Conservation (phyloP, 2,113 vertebrate genomes). For the Leptobrachium ailaonicum region DNA sequence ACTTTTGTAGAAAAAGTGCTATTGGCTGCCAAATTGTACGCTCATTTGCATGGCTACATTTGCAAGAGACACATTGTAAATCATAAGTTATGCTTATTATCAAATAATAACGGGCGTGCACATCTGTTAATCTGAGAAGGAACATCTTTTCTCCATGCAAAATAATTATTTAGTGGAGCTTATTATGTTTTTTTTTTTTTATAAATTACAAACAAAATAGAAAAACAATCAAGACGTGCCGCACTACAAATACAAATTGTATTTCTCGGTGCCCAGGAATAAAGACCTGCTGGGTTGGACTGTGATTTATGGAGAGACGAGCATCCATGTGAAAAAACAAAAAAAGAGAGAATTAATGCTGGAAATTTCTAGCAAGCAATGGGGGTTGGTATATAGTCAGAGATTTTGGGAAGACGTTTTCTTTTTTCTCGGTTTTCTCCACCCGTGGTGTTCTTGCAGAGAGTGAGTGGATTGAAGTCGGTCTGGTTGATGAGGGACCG, state of each 20-base stretch:
- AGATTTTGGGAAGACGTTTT: no score
- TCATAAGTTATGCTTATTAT: slow-evolving; percentile 37
- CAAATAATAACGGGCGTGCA: slow-evolving; percentile 33
- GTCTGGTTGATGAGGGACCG: no score
- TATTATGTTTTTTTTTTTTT: slow-evolving; percentile 25
- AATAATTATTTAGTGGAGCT: slow-evolving; percentile 46
- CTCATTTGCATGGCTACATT: slow-evolving; percentile 37
- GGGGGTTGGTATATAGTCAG: background rate
- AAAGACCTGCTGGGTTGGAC: background rate
- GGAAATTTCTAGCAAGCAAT: slow-evolving; percentile 3
- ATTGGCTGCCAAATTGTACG: slow-evolving; percentile 35
- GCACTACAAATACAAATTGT: background rate
- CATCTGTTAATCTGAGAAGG: slow-evolving; percentile 32
- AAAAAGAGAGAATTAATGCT: background rate
- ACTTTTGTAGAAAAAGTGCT: slow-evolving; percentile 31
- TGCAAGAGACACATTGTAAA: slow-evolving; percentile 43
- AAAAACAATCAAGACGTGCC: slow-evolving; percentile 23
- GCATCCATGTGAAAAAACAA: slow-evolving; percentile 3
- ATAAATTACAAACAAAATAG: slow-evolving; percentile 36
- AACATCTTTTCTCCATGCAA: slow-evolving; percentile 45
- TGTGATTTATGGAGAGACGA: slow-evolving; percentile 14
- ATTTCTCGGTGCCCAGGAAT: background rate
- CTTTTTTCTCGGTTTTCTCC: no score
- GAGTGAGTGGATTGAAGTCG: no score
- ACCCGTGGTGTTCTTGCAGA: no score